Evolutionary conservation across 2,797 vertebrate genomes (phyloP).

Genomic region (Loris lydekkerianus): DNA sequence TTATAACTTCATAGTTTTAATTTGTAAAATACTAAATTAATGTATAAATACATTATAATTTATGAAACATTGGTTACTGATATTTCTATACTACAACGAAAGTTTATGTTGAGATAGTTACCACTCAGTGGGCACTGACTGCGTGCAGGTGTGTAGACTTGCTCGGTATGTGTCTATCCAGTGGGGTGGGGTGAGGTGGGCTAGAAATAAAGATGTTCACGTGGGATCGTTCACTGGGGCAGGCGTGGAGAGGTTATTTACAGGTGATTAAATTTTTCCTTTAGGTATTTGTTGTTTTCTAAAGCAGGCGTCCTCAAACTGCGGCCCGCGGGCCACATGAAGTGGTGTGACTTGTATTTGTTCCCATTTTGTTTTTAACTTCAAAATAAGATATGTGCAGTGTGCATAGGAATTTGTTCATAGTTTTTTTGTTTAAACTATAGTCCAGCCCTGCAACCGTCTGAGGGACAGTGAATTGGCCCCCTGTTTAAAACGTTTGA

Average conservation of each 20-base stretch:
- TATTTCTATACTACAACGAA: neutral
- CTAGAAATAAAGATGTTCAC: neutral
- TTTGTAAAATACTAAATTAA: neutral
- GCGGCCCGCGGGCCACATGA: too few species aligned
- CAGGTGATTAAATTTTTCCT: neutral
- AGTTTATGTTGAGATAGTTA: neutral
- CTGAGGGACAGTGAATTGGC: too few species aligned
- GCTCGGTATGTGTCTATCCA: fast-evolving
- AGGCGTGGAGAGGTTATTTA: neutral
- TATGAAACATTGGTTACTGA: neutral
- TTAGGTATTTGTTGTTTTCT: neutral
- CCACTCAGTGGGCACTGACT: fast-evolving
- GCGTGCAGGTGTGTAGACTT: fast-evolving
- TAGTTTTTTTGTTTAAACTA: too few species aligned
- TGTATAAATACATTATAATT: neutral
- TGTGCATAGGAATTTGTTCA: too few species aligned
- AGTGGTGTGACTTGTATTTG: too few species aligned
- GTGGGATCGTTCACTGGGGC: neutral
- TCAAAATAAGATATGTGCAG: too few species aligned
- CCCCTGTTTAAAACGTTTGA: too few species aligned
- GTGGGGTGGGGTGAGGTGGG: neutral
- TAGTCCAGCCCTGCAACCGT: too few species aligned
- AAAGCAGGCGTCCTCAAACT: neutral
- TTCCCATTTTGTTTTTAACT: too few species aligned
- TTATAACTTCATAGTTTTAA: neutral